Evolutionary conservation across 2,113 vertebrate species (phyloP).

Genomic region (Chaetops frenatus): DNA sequence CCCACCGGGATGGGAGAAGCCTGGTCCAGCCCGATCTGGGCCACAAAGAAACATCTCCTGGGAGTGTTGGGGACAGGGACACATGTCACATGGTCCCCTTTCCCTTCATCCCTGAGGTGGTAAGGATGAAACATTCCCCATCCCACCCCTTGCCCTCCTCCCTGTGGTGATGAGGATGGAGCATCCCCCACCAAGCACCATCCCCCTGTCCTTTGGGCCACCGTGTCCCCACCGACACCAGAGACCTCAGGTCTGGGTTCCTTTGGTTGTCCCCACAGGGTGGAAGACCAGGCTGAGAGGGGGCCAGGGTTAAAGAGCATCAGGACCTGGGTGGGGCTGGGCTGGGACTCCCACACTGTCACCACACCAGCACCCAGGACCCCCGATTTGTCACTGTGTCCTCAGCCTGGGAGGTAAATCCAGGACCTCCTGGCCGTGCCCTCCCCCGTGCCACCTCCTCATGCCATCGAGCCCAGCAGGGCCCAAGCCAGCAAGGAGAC

Average conservation of each 20-base stretch:
- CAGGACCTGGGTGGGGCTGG: not conserved
- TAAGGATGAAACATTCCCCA: not conserved
- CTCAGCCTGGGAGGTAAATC: not conserved
- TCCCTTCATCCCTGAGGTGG: not conserved
- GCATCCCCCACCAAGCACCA: not conserved
- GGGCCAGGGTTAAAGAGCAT: not conserved
- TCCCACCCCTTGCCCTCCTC: not conserved
- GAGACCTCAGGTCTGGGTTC: not conserved
- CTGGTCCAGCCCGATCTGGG: not conserved
- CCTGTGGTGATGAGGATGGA: not conserved
- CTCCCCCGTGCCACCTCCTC: not conserved
- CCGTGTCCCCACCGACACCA: not conserved
- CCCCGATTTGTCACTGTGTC: accelerated
- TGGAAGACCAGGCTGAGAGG: not conserved
- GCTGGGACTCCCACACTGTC: not conserved
- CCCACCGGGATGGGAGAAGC: not conserved
- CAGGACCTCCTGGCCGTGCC: not conserved
- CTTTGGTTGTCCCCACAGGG: not conserved
- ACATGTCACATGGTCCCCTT: not conserved
- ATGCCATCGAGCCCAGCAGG: not conserved
- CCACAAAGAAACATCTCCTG: not conserved
- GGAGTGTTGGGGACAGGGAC: not conserved
- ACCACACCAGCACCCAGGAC: not conserved
- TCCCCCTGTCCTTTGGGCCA: not conserved
- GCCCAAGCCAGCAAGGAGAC: not conserved